phyloP scores from a whole-genome alignment of 2,113 vertebrate species.

The Toxostoma redivivum region DNA sequence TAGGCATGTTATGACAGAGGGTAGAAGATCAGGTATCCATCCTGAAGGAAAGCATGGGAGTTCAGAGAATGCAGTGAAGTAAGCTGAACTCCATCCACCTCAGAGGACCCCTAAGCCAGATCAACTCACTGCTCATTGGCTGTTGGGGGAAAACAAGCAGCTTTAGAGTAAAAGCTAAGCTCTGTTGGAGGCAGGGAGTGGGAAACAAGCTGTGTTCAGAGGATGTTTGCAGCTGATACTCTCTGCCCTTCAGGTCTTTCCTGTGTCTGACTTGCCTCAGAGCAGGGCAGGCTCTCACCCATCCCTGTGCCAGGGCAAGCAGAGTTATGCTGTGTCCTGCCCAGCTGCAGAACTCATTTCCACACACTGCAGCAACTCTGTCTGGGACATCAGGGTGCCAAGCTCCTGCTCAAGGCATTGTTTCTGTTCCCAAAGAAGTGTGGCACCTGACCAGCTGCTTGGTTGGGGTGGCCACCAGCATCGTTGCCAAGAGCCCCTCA shows the following conservation, averaged over 20 bases:
- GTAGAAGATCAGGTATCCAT: background rate
- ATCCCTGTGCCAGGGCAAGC: background rate
- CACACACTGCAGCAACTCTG: background rate
- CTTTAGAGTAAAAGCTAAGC: background rate
- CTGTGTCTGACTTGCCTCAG: background rate
- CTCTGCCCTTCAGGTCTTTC: background rate
- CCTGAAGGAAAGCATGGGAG: background rate
- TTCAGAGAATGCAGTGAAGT: background rate
- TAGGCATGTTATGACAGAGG: background rate
- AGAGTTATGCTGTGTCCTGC: accelerated
- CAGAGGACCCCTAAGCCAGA: background rate
- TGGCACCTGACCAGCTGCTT: background rate
- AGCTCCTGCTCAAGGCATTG: background rate
- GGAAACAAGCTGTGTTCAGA: background rate
- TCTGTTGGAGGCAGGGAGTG: background rate
- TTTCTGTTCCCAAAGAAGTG: background rate
- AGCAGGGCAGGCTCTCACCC: background rate
- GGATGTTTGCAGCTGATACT: background rate
- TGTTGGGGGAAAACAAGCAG: background rate
- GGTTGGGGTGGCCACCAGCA: accelerated
- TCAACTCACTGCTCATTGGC: background rate
- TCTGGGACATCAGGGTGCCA: background rate
- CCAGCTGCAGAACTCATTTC: background rate
- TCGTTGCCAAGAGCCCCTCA: background rate
- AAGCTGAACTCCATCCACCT: background rate